These are phyloP conservation scores for Chloroceryle amazona DNA, from an alignment of 2,797 vertebrate species.

Conservation along the genomic window DNA sequence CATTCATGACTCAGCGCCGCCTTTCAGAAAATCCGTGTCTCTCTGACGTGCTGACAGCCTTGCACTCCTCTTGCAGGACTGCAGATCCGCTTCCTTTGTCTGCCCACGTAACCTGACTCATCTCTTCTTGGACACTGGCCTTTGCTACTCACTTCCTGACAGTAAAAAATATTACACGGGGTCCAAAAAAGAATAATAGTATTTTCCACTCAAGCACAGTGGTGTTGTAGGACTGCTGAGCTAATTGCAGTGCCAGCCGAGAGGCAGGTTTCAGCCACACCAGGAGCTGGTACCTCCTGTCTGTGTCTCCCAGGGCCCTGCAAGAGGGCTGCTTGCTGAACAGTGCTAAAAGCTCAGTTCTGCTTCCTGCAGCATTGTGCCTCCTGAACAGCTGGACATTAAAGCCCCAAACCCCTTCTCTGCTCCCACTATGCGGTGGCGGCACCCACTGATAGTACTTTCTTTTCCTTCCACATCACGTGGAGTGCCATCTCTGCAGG, in stretches of 20 bases:
- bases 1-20: conserved; percentile 57
- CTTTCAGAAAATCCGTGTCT: neutral
- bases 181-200: neutral
- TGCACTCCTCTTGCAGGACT: neutral
- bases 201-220: neutral
- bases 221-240: neutral
- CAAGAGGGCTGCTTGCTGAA: neutral
- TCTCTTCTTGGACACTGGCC: neutral
- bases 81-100: neutral
- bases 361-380: neutral
- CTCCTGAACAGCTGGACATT: neutral
- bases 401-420: neutral
- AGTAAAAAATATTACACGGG: neutral
- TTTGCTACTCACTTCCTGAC: neutral
- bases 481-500: neutral
- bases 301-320: neutral
- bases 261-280: neutral
- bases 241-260: neutral
- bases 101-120: neutral
- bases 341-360: rapidly evolving
- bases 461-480: neutral
- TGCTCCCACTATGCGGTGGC: rapidly evolving
- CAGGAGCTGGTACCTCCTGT: neutral
- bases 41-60: neutral
- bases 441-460: neutral